Conservation (phyloP, 2,888 invertebrate species). For the Cryptophagus acutangulus region DNA sequence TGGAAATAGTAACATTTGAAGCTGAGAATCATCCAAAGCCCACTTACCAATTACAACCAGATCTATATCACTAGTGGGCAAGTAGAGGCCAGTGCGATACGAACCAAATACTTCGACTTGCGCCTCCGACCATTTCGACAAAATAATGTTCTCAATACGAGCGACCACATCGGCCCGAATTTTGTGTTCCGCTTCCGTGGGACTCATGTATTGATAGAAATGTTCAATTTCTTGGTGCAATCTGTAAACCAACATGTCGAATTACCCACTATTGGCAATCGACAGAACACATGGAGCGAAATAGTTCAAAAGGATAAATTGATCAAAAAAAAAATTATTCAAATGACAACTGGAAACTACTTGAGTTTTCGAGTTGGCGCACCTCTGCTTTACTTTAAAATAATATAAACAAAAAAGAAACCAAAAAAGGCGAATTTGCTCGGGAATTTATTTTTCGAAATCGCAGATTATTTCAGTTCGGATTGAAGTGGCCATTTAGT, state of each 20-base stretch:
- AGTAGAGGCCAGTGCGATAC: slow-evolving; percentile 93
- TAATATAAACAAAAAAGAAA: no score
- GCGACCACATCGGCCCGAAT: slow-evolving; percentile 85
- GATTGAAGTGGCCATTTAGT: no score
- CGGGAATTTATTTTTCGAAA: no score
- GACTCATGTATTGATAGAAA: slow-evolving; percentile 92
- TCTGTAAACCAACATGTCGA: slow-evolving; percentile 49
- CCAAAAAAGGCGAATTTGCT: no score
- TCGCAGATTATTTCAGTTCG: no score
- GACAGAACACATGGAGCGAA: not conserved
- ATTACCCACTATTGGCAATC: not conserved
- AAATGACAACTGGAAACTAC: no score
- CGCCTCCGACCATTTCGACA: slow-evolving; percentile 87
- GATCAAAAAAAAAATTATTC: no score
- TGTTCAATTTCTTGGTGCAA: slow-evolving; percentile 97
- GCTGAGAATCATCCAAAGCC: not conserved
- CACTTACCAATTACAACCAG: slow-evolving; percentile 56
- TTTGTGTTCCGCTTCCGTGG: slow-evolving; percentile 84
- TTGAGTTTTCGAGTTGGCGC: no score
- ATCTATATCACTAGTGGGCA: slow-evolving; percentile 87
- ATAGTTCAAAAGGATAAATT: no score
- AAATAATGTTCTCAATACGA: slow-evolving; percentile 82
- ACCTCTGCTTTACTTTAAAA: no score
- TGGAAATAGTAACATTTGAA: not conserved
- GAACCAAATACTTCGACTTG: slow-evolving; percentile 97